Evolutionary conservation across 2,888 invertebrate species (phyloP).

Genomic region (Tenthredo distinguenda): DNA sequence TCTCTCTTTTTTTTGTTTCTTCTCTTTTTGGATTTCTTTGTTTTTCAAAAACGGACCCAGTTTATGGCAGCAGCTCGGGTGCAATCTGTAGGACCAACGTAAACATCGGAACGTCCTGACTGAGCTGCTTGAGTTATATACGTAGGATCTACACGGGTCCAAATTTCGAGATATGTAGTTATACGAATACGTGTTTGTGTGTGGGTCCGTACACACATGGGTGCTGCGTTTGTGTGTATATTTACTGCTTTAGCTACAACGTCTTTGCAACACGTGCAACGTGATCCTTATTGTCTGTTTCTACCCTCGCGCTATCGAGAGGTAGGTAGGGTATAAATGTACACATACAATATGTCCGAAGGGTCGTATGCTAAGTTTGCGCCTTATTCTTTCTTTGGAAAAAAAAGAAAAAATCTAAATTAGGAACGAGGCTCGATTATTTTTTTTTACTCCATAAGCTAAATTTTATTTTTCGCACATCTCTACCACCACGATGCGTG

Average conservation of each 20-base stretch:
- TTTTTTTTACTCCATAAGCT: too few species aligned
- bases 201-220: not conserved
- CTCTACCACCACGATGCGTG: too few species aligned
- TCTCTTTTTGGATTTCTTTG: slow-evolving; percentile 10
- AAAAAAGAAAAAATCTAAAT: too few species aligned
- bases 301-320: not conserved
- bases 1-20: not conserved
- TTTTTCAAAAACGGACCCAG: slow-evolving; percentile 40
- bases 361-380: not conserved
- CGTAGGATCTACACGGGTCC: slow-evolving; percentile 7
- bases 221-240: not conserved
- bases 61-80: slow-evolving; percentile 24
- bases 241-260: slow-evolving; percentile 23
- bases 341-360: not conserved
- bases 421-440: too few species aligned
- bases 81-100: slow-evolving; percentile 39
- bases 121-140: not conserved
- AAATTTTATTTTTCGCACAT: too few species aligned
- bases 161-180: not conserved
- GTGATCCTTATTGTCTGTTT: slow-evolving; percentile 18
- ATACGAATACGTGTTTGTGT: not conserved
- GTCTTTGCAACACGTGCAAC: slow-evolving; percentile 40
- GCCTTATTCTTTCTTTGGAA: not conserved
- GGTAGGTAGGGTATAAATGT: not conserved
- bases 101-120: slow-evolving; percentile 34